Conservation (phyloP, 2,113 vertebrate species). For the Hydropotes inermis region DNA sequence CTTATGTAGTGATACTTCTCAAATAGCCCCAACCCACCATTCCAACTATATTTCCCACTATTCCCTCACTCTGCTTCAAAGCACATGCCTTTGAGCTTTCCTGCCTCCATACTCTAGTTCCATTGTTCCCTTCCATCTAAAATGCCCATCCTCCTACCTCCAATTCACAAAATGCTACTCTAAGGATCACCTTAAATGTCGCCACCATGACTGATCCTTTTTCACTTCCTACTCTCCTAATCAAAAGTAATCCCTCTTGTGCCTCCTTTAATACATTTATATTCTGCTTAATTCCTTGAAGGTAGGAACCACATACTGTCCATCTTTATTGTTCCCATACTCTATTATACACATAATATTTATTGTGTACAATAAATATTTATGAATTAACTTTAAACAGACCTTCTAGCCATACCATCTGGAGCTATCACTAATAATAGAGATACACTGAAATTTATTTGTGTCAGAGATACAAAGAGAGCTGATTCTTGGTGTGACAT, state of each 20-base stretch:
- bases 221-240: not conserved
- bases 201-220: not conserved
- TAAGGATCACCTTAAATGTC: not conserved
- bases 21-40: not conserved
- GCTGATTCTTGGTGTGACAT: not conserved
- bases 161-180: not conserved
- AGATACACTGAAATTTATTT: not conserved
- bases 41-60: not conserved
- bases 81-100: not conserved
- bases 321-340: not conserved
- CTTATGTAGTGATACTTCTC: not conserved
- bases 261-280: not conserved
- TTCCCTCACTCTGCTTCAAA: not conserved
- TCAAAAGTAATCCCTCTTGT: not conserved
- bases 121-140: not conserved
- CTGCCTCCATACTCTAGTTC: not conserved
- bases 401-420: not conserved
- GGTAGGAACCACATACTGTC: not conserved
- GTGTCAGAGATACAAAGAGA: not conserved
- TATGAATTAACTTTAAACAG: conserved; percentile 6
- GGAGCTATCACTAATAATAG: not conserved
- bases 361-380: not conserved
- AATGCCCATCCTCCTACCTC: not conserved
- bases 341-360: not conserved
- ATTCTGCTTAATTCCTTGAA: not conserved